Evolutionary conservation across 53 echinoderm and acorn worm genomes (phyloP), one percentile per base, ranked within the genome.

Genomic region (Temnopleurus reevesii): DNA sequence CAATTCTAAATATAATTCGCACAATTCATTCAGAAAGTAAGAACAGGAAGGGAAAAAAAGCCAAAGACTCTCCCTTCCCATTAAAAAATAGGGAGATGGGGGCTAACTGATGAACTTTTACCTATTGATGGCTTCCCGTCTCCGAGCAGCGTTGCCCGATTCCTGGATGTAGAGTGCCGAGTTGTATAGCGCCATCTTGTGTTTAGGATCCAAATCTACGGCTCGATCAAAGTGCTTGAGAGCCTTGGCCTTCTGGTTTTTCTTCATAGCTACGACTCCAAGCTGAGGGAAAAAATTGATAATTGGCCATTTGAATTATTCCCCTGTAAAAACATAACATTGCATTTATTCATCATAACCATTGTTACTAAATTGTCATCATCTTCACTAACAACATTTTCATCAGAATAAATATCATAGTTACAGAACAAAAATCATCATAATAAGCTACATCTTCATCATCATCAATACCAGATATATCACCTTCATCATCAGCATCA

Each of bases 161-260:
- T 92, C 92, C 77, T 89, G 92, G 47, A 89, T 89, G 26, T 61
- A 77, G 36, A 89, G 61, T 33, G 89, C 92, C 79, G 89, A 89
- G 21, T 89, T 89, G 29, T 77, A 89, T 24, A 92, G 79, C 46
- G 89, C 81, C 53, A 77, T 79, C 26, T 17, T 81, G 53, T 92
- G 92, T 0, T 64, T 54, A 18, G 92, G 89, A 80, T 80, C 35
- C 46, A 89, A 24, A 1, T 80, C 81, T 35, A 92, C 45, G n/a
- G 92, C 92, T 46, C 79, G 81, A n/a, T 92, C 66, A 46, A 89
- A 92, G 63, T 87, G 60, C 47, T 63, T 87, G 23, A n/a, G n/a
- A n/a, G n/a, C n/a, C n/a, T 89, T 36, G 12, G 92, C 89, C 28
- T 81, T 49, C 31, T 33, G 79, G 17, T 82, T 76, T 44, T 59